Evolutionary conservation across 2,888 invertebrate species (phyloP).

Genomic region (Chrysolina americana): DNA sequence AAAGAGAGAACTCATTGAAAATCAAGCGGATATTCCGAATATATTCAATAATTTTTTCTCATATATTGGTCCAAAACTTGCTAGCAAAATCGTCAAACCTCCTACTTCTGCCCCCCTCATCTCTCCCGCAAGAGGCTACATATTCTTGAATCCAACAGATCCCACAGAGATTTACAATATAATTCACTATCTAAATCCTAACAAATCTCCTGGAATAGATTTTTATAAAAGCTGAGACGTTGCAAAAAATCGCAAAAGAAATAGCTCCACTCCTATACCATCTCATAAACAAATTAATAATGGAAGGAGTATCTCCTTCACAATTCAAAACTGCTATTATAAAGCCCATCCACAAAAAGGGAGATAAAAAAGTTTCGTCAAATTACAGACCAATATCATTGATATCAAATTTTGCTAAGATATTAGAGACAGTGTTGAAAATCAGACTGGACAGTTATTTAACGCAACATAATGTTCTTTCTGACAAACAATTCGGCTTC

Average conservation of each 20-base stretch:
- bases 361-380: too few species aligned
- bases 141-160: neutral
- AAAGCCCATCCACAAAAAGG: too few species aligned
- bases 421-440: too few species aligned
- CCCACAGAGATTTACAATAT: neutral
- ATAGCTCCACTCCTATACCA: neutral
- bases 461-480: too few species aligned
- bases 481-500: too few species aligned
- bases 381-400: too few species aligned
- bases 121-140: neutral
- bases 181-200: neutral
- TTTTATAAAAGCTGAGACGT: neutral
- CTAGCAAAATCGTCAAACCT: neutral
- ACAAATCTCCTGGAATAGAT: slow-evolving; percentile 15
- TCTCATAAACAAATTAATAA: slow-evolving; percentile 4
- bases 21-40: neutral
- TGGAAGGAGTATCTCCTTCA: too few species aligned
- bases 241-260: neutral
- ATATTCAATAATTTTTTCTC: neutral
- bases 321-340: too few species aligned
- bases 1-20: neutral
- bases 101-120: too few species aligned
- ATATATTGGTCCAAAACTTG: neutral
- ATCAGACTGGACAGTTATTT: too few species aligned
- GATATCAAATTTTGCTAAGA: too few species aligned